Evolutionary conservation across 2,888 invertebrate genomes (phyloP).

Genomic region (Chorisops tibialis): DNA sequence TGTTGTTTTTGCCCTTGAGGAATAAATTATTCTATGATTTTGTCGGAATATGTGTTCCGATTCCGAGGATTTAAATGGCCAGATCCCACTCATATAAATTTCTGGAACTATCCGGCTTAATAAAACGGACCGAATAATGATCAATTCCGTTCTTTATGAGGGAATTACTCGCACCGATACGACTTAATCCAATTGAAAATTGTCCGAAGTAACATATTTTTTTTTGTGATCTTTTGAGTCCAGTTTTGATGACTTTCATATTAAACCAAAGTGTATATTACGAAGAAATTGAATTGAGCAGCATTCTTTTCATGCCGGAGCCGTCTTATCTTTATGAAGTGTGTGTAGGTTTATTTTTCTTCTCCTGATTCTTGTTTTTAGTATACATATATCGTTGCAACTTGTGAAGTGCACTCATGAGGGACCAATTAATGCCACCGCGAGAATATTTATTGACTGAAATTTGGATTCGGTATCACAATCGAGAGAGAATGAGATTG

Average conservation of each 20-base stretch:
- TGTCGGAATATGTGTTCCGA: too few relatives aligned
- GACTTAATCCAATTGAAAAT: conserved; percentile 26
- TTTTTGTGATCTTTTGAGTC: too few relatives aligned
- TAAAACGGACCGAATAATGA: conserved; percentile 1
- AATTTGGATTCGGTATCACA: conserved; percentile 18
- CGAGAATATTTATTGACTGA: conserved; percentile 15
- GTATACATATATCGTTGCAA: not conserved
- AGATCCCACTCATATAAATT: not conserved
- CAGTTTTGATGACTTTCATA: not conserved
- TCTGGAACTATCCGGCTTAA: not conserved
- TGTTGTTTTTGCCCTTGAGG: too few relatives aligned
- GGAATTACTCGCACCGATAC: conserved; percentile 24
- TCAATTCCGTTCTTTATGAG: conserved; percentile 22
- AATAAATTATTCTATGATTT: too few relatives aligned
- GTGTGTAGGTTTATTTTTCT: conserved; percentile 6
- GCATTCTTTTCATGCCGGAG: not conserved
- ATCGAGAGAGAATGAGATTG: not conserved
- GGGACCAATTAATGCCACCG: conserved; percentile 32
- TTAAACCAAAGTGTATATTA: conserved; percentile 4
- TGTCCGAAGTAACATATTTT: not conserved
- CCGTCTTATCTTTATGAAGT: conserved; percentile 9
- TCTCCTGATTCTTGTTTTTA: not conserved
- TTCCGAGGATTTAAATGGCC: too few relatives aligned
- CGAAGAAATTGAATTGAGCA: conserved; percentile 25
- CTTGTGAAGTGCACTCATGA: conserved; percentile 27